Conservation (phyloP, 2,113 vertebrate genomes). For the Catharus fuscescens region DNA sequence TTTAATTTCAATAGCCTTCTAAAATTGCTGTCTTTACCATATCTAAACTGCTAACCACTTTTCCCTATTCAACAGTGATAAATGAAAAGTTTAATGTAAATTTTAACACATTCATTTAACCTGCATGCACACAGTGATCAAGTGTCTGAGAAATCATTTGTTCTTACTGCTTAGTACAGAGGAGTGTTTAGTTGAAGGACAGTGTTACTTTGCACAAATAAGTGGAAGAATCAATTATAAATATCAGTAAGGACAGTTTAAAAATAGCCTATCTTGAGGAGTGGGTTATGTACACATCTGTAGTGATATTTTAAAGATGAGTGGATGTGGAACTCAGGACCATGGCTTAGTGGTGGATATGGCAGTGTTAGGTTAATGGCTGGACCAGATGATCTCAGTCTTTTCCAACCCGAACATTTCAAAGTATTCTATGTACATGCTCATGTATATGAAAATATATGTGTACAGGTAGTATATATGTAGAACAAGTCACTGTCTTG, state of each 20-base stretch:
- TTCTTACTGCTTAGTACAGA: neutral
- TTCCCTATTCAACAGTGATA: neutral
- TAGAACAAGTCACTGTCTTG: neutral
- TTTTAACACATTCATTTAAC: neutral
- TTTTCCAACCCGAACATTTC: neutral
- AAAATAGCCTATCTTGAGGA: neutral
- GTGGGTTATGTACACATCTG: accelerated
- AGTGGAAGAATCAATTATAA: neutral
- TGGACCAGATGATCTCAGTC: neutral
- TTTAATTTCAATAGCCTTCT: neutral
- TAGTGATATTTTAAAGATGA: neutral
- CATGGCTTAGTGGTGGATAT: neutral
- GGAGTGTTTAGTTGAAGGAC: neutral
- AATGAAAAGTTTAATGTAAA: neutral
- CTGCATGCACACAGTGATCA: too few relatives aligned
- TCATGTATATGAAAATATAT: neutral
- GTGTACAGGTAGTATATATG: neutral
- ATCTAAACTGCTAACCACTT: neutral
- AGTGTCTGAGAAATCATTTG: neutral
- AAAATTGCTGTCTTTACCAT: neutral
- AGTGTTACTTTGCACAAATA: neutral
- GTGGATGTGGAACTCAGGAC: neutral
- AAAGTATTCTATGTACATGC: too few relatives aligned
- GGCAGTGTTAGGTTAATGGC: neutral
- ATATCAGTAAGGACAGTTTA: neutral